Percentiles rank a stretch among this genome's conserved stretches.
Conservation (phyloP, 2,113 vertebrate species). For the Heliornis fulica region DNA sequence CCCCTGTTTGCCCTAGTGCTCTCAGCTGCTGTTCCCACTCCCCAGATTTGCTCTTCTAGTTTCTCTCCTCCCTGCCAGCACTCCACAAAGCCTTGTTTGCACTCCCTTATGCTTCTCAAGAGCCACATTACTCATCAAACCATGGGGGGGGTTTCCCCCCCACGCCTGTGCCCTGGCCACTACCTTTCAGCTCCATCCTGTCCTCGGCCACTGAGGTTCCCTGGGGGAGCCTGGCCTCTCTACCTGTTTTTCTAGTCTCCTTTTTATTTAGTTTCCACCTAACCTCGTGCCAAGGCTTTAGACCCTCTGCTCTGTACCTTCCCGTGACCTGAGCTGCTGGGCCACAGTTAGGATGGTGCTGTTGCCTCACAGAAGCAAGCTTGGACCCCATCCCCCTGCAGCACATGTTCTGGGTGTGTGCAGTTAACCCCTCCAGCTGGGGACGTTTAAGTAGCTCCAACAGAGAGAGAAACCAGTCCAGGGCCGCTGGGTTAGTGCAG, state of each 20-base stretch:
- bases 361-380: background rate
- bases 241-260: background rate
- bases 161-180: background rate
- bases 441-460: background rate
- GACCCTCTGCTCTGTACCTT: background rate
- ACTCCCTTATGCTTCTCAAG: background rate
- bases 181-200: background rate
- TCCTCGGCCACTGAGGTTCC: background rate
- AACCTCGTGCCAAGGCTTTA: background rate
- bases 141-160: background rate
- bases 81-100: background rate
- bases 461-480: background rate
- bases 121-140: background rate
- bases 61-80: background rate
- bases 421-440: background rate
- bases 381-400: background rate
- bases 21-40: background rate
- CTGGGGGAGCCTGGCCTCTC: background rate
- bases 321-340: background rate
- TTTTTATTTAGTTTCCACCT: background rate
- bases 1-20: background rate
- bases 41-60: background rate
- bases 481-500: background rate
- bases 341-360: background rate
- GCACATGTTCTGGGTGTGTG: background rate